A percentile compares a stretch with the other conserved stretches of the same genome.
phyloP scores from a whole-genome alignment of 1,140 invertebrate species.

The Tetramorium simillimum region DNA sequence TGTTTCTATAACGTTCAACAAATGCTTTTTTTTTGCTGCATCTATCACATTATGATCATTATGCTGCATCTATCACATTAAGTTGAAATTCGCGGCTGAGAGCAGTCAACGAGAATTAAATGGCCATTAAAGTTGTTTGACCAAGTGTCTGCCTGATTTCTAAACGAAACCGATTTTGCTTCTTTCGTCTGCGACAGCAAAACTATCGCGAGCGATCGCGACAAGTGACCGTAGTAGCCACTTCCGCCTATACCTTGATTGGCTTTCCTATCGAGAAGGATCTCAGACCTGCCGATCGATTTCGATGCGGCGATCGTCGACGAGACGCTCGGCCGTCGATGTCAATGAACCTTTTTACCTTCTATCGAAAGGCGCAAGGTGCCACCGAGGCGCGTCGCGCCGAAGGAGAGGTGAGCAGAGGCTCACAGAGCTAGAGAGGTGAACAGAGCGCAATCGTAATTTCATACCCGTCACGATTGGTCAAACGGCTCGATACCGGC shows the following conservation, averaged over 20 bases:
- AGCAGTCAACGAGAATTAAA: background rate
- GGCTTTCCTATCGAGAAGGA: background rate
- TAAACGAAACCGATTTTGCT: slow-evolving; percentile 14
- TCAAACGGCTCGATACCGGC: slow-evolving; percentile 72
- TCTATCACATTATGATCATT: background rate
- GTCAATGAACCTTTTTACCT: slow-evolving; percentile 65
- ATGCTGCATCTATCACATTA: background rate
- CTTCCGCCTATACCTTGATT: slow-evolving; percentile 19
- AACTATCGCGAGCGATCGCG: background rate
- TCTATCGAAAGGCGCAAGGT: slow-evolving; percentile 7
- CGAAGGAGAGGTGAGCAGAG: slow-evolving; percentile 37
- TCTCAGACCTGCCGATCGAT: background rate
- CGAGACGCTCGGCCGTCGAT: background rate
- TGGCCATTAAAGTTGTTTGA: background rate
- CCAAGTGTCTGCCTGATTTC: background rate
- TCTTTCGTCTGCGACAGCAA: background rate
- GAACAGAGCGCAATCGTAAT: slow-evolving; percentile 64
- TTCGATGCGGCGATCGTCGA: slow-evolving; percentile 19
- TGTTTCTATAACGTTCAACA: background rate
- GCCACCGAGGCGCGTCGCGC: background rate
- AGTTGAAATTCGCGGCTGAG: background rate
- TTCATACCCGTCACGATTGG: slow-evolving; percentile 75
- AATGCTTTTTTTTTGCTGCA: slow-evolving; percentile 3
- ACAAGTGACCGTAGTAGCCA: background rate
- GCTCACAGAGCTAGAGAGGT: slow-evolving; percentile 25